phyloP scores from a whole-genome alignment of 1,140 invertebrate species.

The Hylyphantes graminicola region DNA sequence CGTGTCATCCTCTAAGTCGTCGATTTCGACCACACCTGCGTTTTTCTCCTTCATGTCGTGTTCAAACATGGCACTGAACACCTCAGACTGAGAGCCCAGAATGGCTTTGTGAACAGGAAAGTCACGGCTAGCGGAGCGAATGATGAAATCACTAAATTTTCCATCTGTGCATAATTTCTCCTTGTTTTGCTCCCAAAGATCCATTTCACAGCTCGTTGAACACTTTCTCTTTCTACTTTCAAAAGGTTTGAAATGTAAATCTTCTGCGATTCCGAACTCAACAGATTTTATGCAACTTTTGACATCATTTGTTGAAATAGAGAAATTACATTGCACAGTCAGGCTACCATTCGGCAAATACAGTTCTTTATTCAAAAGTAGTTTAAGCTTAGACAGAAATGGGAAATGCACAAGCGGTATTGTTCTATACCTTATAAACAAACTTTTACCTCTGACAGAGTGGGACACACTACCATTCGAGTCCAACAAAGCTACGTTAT shows the following conservation, averaged over 20 bases:
- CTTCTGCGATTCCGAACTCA: neutral
- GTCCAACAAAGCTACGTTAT: neutral
- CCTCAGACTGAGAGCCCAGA: conserved; percentile 66
- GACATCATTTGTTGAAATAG: neutral
- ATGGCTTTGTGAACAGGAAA: conserved; percentile 66
- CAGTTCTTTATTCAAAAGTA: neutral
- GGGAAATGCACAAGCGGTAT: too few species aligned
- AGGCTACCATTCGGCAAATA: conserved; percentile 9
- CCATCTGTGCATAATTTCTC: neutral
- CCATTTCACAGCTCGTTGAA: neutral
- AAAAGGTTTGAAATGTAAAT: too few species aligned
- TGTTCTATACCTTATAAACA: neutral
- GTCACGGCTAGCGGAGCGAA: conserved; percentile 62
- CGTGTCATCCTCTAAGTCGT: conserved; percentile 46
- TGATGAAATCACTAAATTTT: conserved; percentile 64
- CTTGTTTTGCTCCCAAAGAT: neutral
- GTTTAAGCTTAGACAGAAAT: neutral
- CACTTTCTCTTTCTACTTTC: neutral
- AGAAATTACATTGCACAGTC: neutral
- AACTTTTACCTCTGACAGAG: neutral
- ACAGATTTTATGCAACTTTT: neutral
- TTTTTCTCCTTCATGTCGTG: conserved; percentile 72
- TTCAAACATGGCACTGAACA: conserved; percentile 67
- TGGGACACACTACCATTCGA: too few species aligned
- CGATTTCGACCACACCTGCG: conserved; percentile 52